Conservation (phyloP, 2,797 vertebrate genomes). For the Sebastes jordani region DNA sequence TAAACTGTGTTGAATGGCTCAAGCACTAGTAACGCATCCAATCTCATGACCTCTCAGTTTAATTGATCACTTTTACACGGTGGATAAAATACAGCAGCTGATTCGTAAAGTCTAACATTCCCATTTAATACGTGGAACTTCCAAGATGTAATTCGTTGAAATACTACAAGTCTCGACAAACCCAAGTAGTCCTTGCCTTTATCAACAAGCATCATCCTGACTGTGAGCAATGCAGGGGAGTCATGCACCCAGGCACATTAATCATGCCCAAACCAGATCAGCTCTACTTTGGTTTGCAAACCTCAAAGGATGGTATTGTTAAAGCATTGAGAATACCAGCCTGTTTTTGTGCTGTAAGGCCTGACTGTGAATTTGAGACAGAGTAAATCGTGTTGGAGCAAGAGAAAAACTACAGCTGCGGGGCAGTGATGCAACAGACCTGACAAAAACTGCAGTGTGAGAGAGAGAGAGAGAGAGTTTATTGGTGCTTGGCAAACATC, state of each 20-base stretch:
- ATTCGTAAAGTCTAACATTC: constrained; percentile 22
- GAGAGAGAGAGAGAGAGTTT: not conserved
- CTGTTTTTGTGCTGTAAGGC: not conserved
- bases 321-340: not conserved
- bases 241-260: constrained; percentile 24
- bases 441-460: constrained; percentile 16
- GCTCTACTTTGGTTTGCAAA: not conserved
- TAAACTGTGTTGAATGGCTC: not conserved
- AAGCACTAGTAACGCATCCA: not conserved
- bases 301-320: constrained; percentile 9
- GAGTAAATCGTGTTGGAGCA: constrained; percentile 48
- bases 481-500: constrained; percentile 20
- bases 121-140: constrained; percentile 6
- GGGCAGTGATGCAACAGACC: constrained; percentile 40
- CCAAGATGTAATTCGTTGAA: not conserved
- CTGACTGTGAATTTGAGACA: not conserved
- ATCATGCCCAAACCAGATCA: constrained; percentile 36
- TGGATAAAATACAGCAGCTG: constrained; percentile 40
- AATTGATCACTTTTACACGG: not conserved
- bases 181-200: not conserved
- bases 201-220: constrained; percentile 24
- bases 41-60: constrained; percentile 36
- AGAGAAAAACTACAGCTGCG: constrained; percentile 18
- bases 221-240: constrained; percentile 6
- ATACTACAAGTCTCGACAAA: not conserved